phyloP scores from a whole-genome alignment of 2,888 invertebrate genomes.

The Onthophagus sagittarius region DNA sequence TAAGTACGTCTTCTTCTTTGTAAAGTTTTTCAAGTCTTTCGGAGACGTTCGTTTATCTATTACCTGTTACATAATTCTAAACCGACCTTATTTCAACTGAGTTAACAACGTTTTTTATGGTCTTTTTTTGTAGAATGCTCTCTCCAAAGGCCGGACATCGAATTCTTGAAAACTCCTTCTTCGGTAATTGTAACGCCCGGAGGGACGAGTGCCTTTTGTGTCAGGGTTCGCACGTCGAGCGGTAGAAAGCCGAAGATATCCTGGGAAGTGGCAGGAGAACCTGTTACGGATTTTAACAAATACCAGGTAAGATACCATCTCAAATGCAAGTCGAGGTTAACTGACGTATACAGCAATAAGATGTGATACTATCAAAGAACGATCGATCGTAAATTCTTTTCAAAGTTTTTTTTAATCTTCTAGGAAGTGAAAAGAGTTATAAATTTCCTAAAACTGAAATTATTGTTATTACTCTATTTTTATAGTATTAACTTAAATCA shows the following conservation, averaged over 20 bases:
- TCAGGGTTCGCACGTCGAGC: constrained; percentile 50
- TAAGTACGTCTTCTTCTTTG: too few species aligned
- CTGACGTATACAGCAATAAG: background rate
- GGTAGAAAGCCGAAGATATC: constrained; percentile 44
- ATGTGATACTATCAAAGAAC: too few species aligned
- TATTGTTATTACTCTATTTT: too few species aligned
- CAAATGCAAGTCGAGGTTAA: background rate
- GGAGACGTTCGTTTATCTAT: background rate
- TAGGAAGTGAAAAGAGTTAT: too few species aligned
- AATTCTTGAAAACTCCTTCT: constrained; percentile 54
- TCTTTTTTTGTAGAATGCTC: constrained; percentile 18
- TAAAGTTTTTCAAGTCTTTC: too few species aligned
- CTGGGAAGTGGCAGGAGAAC: constrained; percentile 56
- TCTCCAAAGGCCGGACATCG: constrained; percentile 34
- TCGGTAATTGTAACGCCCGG: constrained; percentile 52
- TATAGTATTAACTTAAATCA: too few species aligned
- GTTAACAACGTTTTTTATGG: background rate
- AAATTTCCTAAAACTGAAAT: too few species aligned
- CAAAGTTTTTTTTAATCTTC: too few species aligned
- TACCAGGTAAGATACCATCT: constrained; percentile 34
- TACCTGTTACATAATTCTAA: background rate
- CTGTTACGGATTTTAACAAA: constrained; percentile 33
- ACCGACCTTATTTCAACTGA: background rate
- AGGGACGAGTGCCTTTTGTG: constrained; percentile 54
- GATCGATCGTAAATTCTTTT: too few species aligned